phyloP scores from a whole-genome alignment of 2,888 invertebrate species.

The Drosophila maculinotata region DNA sequence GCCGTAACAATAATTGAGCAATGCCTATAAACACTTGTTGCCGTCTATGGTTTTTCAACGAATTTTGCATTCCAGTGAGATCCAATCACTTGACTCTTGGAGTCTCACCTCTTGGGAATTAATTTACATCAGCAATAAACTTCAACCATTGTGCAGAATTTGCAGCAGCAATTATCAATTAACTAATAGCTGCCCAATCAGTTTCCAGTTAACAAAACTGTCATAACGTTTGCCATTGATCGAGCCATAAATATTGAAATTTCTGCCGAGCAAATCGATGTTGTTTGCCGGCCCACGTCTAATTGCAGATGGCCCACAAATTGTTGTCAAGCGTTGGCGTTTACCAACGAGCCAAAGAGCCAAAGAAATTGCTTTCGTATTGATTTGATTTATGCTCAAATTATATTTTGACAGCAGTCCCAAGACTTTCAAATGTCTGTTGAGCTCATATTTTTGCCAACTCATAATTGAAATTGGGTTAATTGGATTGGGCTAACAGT shows the following conservation, averaged over 20 bases:
- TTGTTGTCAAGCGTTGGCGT: slow-evolving; percentile 57
- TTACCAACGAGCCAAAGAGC: slow-evolving; percentile 27
- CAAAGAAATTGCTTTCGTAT: slow-evolving; percentile 54
- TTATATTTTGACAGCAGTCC: slow-evolving; percentile 56
- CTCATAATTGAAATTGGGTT: slow-evolving; percentile 71
- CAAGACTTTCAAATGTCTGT: slow-evolving; percentile 55
- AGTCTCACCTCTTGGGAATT: slow-evolving; percentile 47
- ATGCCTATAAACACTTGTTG: slow-evolving; percentile 21
- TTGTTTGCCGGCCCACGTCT: slow-evolving; percentile 53
- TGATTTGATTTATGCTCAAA: slow-evolving; percentile 63
- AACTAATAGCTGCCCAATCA: slow-evolving; percentile 32
- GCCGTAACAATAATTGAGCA: slow-evolving; percentile 35
- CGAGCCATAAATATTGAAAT: slow-evolving; percentile 47
- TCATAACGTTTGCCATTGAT: slow-evolving; percentile 50
- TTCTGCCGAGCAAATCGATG: slow-evolving; percentile 30
- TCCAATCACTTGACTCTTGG: slow-evolving; percentile 64
- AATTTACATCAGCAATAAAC: slow-evolving; percentile 31
- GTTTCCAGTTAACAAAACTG: slow-evolving; percentile 28
- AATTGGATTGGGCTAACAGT: slow-evolving; percentile 65
- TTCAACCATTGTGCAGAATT: not conserved
- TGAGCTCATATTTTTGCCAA: slow-evolving; percentile 43
- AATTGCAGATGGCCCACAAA: slow-evolving; percentile 62
- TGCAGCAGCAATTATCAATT: slow-evolving; percentile 48
- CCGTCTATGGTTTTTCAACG: slow-evolving; percentile 35
- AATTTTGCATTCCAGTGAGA: slow-evolving; percentile 26